Evolutionary conservation across 2,113 vertebrate species (phyloP).

Genomic region (Thunnus thynnus): DNA sequence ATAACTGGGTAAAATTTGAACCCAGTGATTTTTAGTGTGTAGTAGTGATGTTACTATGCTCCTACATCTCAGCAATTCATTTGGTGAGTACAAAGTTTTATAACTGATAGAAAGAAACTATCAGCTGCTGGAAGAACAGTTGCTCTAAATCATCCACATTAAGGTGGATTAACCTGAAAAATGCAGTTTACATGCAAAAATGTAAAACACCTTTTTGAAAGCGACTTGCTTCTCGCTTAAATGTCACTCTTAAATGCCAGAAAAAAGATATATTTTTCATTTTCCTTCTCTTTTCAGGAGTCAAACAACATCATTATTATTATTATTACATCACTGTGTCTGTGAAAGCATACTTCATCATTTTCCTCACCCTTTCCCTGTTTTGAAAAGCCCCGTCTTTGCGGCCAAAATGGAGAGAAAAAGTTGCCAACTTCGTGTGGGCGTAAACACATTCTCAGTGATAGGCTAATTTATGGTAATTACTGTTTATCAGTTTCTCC

Average conservation of each 20-base stretch:
- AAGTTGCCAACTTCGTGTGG: background rate
- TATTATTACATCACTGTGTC: background rate
- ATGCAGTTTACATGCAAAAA: too few relatives aligned
- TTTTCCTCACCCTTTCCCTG: background rate
- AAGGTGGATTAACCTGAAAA: too few relatives aligned
- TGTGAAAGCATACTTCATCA: background rate
- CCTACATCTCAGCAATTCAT: too few relatives aligned
- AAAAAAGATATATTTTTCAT: background rate
- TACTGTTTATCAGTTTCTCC: slow-evolving; percentile 27
- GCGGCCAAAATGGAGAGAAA: background rate
- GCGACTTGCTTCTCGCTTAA: too few relatives aligned
- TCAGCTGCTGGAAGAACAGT: too few relatives aligned
- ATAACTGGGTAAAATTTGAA: too few relatives aligned
- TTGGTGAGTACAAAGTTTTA: too few relatives aligned
- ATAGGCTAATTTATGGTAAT: slow-evolving; percentile 23
- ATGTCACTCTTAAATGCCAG: background rate
- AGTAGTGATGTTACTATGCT: too few relatives aligned
- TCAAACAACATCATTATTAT: background rate
- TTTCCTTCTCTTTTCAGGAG: background rate
- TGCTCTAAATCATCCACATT: too few relatives aligned
- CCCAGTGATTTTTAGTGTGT: too few relatives aligned
- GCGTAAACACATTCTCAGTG: background rate
- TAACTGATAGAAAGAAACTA: too few relatives aligned
- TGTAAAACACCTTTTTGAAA: too few relatives aligned
- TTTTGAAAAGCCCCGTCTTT: background rate